Percentiles rank a stretch among this genome's conserved stretches.
These are phyloP conservation scores for Phytoseiulus persimilis DNA, from an alignment of 2,888 invertebrate genomes.

Conservation along the genomic window DNA sequence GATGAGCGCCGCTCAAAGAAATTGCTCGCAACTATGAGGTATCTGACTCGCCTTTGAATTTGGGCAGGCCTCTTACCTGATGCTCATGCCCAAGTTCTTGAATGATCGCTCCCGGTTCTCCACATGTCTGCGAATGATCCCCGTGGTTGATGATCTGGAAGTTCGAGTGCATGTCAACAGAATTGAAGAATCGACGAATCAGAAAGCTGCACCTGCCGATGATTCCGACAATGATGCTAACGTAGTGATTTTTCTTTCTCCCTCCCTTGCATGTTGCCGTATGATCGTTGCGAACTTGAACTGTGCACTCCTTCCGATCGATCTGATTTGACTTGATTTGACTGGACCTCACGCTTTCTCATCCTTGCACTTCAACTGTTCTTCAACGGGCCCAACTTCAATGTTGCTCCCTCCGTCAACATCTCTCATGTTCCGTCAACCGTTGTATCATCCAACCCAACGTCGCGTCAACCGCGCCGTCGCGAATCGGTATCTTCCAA, in stretches of 20 bases:
- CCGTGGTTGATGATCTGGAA: no score
- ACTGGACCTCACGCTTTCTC: slow-evolving; percentile 5
- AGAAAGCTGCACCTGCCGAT: neutral
- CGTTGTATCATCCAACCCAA: no score
- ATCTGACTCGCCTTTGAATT: no score
- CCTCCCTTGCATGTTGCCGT: neutral
- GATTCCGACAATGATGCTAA: neutral
- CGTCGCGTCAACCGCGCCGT: no score
- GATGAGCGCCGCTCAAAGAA: no score
- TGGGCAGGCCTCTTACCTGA: no score
- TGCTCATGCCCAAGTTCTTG: no score
- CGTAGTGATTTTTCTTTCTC: neutral
- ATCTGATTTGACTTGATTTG: neutral
- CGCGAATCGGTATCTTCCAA: neutral
- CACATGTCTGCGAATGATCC: no score
- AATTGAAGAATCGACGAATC: neutral
- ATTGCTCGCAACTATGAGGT: no score
- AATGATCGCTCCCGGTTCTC: no score
- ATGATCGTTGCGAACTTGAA: neutral
- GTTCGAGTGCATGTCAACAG: neutral
- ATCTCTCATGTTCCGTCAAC: no score
- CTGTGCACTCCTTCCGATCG: neutral
- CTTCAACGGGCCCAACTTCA: neutral
- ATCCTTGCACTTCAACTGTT: neutral
- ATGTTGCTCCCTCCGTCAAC: neutral